Evolutionary conservation across 1,140 invertebrate genomes (phyloP), one percentile per base, ranked within the genome.

Genomic region (Phenacoccus solenopsis): DNA sequence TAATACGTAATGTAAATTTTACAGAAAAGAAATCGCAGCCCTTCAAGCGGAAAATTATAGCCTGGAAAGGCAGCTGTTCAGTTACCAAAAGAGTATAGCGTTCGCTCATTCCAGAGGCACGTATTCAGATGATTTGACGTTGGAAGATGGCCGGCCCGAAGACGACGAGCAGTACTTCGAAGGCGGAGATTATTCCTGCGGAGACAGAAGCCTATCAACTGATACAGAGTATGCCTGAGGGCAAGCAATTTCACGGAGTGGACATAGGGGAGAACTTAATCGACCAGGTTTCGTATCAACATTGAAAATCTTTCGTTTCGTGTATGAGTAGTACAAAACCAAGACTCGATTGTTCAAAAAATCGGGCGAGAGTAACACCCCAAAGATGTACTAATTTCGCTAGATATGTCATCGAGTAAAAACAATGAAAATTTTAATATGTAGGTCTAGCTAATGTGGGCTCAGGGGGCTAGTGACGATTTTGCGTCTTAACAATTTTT

Each of bases 11-110:
- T 7, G 13, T 32, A 32, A 32, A 32, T 35, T 73, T 78, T 78
- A 28, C 81, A 91, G 89, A 76, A 84, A 89, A 28, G 91, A 94
- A 78, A 91, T 94, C 71, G 82, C 84, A 68, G 88, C 87, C 1
- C 81, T 94, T 7, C 90, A 93, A 77, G 86, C 89, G 5, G 91
- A 94, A 78, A 93, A 94, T 77, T 90, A 91, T 77, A 87, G 86
- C 30, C 80, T 94, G 71, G 91, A 94, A 78, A 82, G 90, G 71
- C 90, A 94, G 79, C 78, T 94, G 35, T 90, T 93, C 81, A 90
- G 88, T 77, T 93, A 93, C 77, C 91, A 93, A 78, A 89, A 90
- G 77, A 90, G 88, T 74, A 84, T 93, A 32, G 89, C 90, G n/a
- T 88, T 85, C 72, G 87, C 87, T 5, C 87, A 88, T 73, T 82